Evolutionary conservation across 53 echinoderm and acorn worm species (phyloP).

Genomic region (Paracentrotus lividus): DNA sequence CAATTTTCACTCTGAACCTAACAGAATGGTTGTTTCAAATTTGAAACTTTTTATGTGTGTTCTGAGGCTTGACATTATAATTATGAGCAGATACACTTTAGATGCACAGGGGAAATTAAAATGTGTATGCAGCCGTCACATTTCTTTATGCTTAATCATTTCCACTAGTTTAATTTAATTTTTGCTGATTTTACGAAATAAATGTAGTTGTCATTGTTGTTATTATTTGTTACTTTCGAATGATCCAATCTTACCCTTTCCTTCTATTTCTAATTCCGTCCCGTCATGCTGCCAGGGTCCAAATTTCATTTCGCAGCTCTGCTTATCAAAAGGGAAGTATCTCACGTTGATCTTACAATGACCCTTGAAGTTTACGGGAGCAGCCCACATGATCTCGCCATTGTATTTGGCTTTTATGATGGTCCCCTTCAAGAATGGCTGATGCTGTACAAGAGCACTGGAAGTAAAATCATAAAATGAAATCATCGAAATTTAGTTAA

Average conservation of each 20-base stretch:
- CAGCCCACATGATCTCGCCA: constrained; percentile 91
- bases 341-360: constrained; percentile 85
- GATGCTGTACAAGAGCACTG: constrained; percentile 76
- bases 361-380: constrained; percentile 97
- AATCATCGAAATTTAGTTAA: neutral
- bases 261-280: constrained; percentile 83
- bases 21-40: too few relatives aligned
- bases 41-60: too few relatives aligned
- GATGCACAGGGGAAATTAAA: too few relatives aligned
- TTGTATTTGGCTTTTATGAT: constrained; percentile 83
- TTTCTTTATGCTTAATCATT: too few relatives aligned
- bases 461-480: neutral
- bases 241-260: constrained; percentile 78
- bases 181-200: too few relatives aligned
- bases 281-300: constrained; percentile 99
- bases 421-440: constrained; percentile 79
- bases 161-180: too few relatives aligned
- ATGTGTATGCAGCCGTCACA: too few relatives aligned
- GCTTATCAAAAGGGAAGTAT: constrained; percentile 95
- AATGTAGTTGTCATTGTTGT: too few relatives aligned
- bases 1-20: too few relatives aligned
- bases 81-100: too few relatives aligned
- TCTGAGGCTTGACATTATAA: too few relatives aligned
- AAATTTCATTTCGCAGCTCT: constrained; percentile 96
- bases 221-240: too few relatives aligned